Conservation (phyloP, 1,140 invertebrate genomes). For the Bombus consobrinus region DNA sequence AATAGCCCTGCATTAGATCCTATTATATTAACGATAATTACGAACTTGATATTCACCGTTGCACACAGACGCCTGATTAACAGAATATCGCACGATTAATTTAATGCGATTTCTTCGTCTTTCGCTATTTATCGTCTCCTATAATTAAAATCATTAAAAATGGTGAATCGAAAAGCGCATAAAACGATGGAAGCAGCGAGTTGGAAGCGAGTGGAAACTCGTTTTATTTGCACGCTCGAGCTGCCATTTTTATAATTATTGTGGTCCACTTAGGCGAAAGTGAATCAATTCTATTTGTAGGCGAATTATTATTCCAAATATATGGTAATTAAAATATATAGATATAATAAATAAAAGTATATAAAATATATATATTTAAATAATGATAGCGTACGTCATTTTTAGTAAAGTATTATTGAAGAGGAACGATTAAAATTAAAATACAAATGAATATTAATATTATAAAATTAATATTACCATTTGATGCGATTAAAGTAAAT, state of each 20-base stretch:
- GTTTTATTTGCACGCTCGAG: background rate
- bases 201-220: background rate
- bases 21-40: background rate
- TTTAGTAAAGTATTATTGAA: too few relatives aligned
- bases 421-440: too few relatives aligned
- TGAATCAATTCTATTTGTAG: background rate
- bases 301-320: too few relatives aligned
- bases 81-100: background rate
- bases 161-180: background rate
- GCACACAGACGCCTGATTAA: background rate
- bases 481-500: too few relatives aligned
- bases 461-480: too few relatives aligned
- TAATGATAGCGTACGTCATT: too few relatives aligned
- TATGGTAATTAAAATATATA: too few relatives aligned
- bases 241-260: background rate
- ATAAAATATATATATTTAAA: too few relatives aligned
- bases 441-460: too few relatives aligned
- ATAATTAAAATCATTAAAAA: background rate
- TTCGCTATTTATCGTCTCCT: background rate
- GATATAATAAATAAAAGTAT: too few relatives aligned
- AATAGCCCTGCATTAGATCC: background rate
- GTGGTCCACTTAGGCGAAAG: too few relatives aligned
- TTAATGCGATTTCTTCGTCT: background rate
- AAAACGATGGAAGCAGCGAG: too few relatives aligned
- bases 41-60: constrained; percentile 18